A percentile compares a stretch with the other conserved stretches of the same genome.
Evolutionary conservation across 1,140 invertebrate species (phyloP).

Genomic region (Stegodyphus dumicola): DNA sequence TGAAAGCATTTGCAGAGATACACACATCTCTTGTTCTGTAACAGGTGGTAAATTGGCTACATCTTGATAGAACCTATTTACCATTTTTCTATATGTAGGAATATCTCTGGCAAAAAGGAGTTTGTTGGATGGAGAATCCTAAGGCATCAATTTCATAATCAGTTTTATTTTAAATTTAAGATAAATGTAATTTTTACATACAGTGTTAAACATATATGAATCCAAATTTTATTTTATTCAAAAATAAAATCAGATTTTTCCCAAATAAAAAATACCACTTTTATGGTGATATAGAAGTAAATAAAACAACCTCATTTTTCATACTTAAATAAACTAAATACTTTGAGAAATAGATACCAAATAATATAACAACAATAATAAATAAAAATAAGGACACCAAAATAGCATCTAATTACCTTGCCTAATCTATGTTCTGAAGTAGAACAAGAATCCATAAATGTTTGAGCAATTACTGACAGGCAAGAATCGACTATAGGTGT

Average conservation of each 20-base stretch:
- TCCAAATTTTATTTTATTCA: no score
- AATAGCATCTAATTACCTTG: slow-evolving; percentile 23
- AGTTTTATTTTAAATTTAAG: no score
- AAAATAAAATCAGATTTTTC: no score
- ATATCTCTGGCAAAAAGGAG: slow-evolving; percentile 94
- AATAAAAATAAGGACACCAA: neutral
- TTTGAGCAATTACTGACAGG: slow-evolving; percentile 98
- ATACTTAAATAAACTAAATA: no score
- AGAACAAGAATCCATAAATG: slow-evolving; percentile 98
- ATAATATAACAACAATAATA: no score
- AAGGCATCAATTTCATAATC: no score
- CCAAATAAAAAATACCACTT: no score
- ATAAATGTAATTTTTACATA: no score
- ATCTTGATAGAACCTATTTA: slow-evolving; percentile 87
- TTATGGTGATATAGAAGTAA: no score
- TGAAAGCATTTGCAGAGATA: slow-evolving; percentile 90
- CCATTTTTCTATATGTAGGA: slow-evolving; percentile 85
- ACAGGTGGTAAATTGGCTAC: slow-evolving; percentile 86
- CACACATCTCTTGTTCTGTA: slow-evolving; percentile 91
- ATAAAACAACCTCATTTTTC: no score
- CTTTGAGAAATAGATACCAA: no score
- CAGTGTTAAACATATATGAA: no score
- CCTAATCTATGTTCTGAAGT: slow-evolving; percentile 46
- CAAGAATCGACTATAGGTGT: slow-evolving; percentile 99
- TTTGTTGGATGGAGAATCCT: slow-evolving; percentile 94